Evolutionary conservation across 1,140 invertebrate species (phyloP), one percentile per base, ranked within the genome.

Genomic region (Mizuhopecten yessoensis): DNA sequence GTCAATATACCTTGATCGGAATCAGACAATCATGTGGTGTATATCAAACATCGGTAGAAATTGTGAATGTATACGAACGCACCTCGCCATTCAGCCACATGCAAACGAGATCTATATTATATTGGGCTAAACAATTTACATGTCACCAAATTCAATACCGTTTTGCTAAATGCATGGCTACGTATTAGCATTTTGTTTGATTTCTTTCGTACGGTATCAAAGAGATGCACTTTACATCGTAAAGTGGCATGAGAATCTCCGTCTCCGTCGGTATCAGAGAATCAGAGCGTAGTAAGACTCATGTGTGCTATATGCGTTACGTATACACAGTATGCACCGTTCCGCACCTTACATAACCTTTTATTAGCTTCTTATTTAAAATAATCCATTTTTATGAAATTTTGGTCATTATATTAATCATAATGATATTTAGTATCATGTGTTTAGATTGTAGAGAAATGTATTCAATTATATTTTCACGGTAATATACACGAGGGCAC

Each of bases 61-160:
- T 29, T 29, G 57, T 75, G 57, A 75, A n/a, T 17, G 57, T 75
- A 75, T 75, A 75, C 57, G 57, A 75, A 75, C n/a, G 57, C 57
- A 11, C 57, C 57, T 75, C 17, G 0, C 17, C 29, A 75, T 75
- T 75, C 57, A 75, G 23, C 23, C 23, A 75, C 57, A 75, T 75
- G 57, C 57, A 75, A 29, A 75, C 57, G 23, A 29, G n/a, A 75
- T 7, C n/a, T 75, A 29, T 75, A 29, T 13, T 5, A 29, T 75
- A 75, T 75, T 75, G 57, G 57, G 1, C n/a, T n/a, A 17, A 75
- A 75, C 11, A 29, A 75, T 75, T 75, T 75, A n/a, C 57, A 75
- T 75, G 57, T 29, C 57, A 29, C 57, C n/a, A 75, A 75, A 29
- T 75, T 29, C 23, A 75, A 29, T 29, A n/a, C 17, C 29, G 9